phyloP scores from a whole-genome alignment of 2,888 invertebrate species.

The Macrosoma leucophasiata region DNA sequence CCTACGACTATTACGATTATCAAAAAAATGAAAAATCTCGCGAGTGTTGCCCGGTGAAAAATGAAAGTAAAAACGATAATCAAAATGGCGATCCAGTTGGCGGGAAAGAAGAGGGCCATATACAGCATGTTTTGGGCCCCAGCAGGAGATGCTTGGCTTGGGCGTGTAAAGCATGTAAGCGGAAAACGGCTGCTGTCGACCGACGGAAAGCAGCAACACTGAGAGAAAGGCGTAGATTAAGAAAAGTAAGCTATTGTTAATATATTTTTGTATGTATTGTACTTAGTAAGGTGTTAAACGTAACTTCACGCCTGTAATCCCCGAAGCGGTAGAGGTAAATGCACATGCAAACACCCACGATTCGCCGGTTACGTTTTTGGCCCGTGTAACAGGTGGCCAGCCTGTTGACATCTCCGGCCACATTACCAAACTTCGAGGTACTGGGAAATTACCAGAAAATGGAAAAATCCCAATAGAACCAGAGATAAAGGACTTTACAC shows the following conservation, averaged over 20 bases:
- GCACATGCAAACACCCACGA: no score
- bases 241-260: constrained; percentile 86
- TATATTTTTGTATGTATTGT: no score
- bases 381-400: no score
- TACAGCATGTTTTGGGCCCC: constrained; percentile 69
- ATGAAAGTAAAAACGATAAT: constrained; percentile 46
- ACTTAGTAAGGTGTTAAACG: no score
- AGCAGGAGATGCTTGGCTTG: constrained; percentile 91
- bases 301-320: no score
- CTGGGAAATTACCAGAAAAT: no score
- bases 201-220: constrained; percentile 97
- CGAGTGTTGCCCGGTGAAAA: constrained; percentile 40
- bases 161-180: constrained; percentile 98
- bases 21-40: constrained; percentile 31
- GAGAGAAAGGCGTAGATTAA: constrained; percentile 91
- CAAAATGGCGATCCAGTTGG: constrained; percentile 30
- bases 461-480: no score
- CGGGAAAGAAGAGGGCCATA: constrained; percentile 47
- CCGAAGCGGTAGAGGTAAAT: no score
- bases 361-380: no score
- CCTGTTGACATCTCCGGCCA: no score
- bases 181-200: constrained; percentile 96
- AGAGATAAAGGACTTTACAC: no score
- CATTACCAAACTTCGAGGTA: no score
- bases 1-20: constrained; percentile 40